Conservation (phyloP, 2,888 invertebrate genomes). For the Drosophila borealis region DNA sequence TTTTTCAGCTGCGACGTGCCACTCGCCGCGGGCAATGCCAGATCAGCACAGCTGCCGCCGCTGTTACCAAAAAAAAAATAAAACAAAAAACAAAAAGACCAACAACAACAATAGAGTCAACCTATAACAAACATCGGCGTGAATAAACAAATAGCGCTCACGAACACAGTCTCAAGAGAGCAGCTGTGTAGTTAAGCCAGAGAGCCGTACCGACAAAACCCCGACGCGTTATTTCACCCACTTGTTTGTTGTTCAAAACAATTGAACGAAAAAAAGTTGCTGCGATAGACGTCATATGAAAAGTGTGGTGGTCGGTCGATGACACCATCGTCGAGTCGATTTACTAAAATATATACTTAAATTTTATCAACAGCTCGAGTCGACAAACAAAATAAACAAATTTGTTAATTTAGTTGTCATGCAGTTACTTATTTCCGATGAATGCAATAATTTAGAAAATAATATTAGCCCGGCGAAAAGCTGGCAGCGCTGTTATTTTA, state of each 20-base stretch:
- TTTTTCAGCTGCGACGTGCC: conserved; percentile 19
- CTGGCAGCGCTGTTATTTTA: background rate
- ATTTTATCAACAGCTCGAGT: background rate
- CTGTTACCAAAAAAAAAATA: conserved; percentile 1
- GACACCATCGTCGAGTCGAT: background rate
- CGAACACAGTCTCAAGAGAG: conserved; percentile 7
- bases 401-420: too few species aligned
- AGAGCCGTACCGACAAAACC: conserved; percentile 4
- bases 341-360: background rate
- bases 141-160: conserved; percentile 27
- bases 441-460: too few species aligned
- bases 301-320: conserved; percentile 41
- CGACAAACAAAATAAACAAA: background rate
- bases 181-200: background rate
- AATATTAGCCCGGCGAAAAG: background rate
- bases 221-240: conserved; percentile 32
- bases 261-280: conserved; percentile 12
- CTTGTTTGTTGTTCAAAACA: conserved; percentile 44
- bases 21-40: conserved; percentile 45
- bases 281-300: conserved; percentile 10
- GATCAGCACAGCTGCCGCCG: conserved; percentile 46
- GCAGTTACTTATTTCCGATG: too few species aligned
- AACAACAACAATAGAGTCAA: conserved; percentile 20
- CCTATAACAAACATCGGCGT: conserved; percentile 23
- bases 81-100: background rate